Conservation (phyloP, 1,140 invertebrate species). For the Ridgeia piscesae region DNA sequence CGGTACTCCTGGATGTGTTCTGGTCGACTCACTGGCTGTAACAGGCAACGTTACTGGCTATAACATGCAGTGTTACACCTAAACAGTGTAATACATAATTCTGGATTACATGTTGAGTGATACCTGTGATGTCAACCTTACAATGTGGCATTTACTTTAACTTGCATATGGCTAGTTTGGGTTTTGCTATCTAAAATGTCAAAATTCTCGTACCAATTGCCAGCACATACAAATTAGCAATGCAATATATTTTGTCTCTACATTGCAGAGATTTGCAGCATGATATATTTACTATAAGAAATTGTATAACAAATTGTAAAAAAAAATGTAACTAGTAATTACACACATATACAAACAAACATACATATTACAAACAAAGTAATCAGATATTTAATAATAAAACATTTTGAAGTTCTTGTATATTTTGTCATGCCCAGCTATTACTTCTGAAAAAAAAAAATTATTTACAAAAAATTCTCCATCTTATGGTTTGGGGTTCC, state of each 20-base stretch:
- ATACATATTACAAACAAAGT: too few relatives aligned
- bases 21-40: constrained; percentile 86
- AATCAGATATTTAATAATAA: too few relatives aligned
- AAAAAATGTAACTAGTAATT: background rate
- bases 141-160: background rate
- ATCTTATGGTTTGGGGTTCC: background rate
- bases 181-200: background rate
- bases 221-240: too few relatives aligned
- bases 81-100: background rate
- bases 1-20: constrained; percentile 83
- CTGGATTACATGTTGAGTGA: background rate
- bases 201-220: background rate
- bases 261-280: too few relatives aligned
- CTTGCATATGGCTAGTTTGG: background rate
- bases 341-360: too few relatives aligned
- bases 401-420: background rate
- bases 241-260: too few relatives aligned
- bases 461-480: background rate
- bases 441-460: background rate
- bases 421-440: background rate
- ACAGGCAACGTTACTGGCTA: constrained; percentile 24
- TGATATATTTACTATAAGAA: too few relatives aligned
- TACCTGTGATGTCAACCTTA: background rate
- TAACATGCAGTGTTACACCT: background rate
- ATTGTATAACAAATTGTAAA: background rate